Conservation (phyloP, 2,888 invertebrate species). For the Lithosia quadra region DNA sequence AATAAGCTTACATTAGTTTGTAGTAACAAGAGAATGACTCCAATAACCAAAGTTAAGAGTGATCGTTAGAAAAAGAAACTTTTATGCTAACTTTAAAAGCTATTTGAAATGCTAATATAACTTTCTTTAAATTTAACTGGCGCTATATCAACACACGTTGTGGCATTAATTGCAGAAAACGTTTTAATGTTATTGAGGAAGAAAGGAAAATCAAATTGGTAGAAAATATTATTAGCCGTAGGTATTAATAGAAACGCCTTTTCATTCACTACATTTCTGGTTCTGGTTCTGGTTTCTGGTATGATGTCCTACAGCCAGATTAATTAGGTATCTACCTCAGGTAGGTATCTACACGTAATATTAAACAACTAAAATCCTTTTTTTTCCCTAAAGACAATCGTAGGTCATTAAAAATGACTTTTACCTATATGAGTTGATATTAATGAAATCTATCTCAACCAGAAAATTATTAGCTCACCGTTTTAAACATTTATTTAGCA, state of each 20-base stretch:
- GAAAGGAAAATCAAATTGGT: not conserved
- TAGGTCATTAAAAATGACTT: no score
- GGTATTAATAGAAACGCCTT: not conserved
- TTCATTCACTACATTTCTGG: no score
- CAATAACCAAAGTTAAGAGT: not conserved
- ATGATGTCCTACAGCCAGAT: no score
- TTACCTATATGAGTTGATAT: no score
- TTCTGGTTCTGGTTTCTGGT: no score
- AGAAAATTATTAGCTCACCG: no score
- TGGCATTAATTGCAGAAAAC: not conserved
- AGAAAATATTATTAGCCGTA: not conserved
- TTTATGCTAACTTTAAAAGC: constrained; percentile 1
- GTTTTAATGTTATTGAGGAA: not conserved
- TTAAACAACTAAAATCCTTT: no score
- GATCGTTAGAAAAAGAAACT: not conserved
- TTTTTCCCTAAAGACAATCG: no score
- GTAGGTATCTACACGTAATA: no score
- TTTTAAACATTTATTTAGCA: no score
- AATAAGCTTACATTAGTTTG: not conserved
- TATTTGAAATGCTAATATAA: not conserved
- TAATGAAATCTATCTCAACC: no score
- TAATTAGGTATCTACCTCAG: no score
- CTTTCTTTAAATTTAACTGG: constrained; percentile 1
- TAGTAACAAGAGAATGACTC: not conserved
- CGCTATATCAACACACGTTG: not conserved